Base-by-base conservation (phyloP, 2,797 vertebrate genomes). In the Denticeps clupeoides region DNA sequence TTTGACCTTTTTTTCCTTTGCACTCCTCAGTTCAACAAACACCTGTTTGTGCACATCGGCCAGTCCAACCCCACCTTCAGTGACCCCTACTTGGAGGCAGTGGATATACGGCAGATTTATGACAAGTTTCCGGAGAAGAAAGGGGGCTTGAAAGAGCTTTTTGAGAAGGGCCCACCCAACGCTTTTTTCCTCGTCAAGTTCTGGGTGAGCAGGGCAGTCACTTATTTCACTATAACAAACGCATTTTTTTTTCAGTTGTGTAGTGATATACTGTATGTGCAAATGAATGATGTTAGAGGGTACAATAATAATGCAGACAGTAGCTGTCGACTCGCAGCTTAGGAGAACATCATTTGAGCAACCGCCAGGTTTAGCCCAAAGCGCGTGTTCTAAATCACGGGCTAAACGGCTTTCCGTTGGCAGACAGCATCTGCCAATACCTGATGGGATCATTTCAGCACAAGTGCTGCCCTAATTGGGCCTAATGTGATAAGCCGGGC, bases 51-150 rank as follows among this genome's bases (percentile, higher is more conserved):
- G 47, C 90, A 97, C 67, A 93, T 97, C 1, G 88, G 87, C 62
- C 91, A 93, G 83, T 88, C 89, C 33, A 89, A 87, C 79, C 85
- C 91, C 45, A 85, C 82, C 72, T 89, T 87, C 74, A 88, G 68
- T 16, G 93, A 94, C 59, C 79, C 91, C 55, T 90, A 86, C 75
- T 83, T 96, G 69, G 93, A 97, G 78, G 88, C 89, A 0, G 91
- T 97, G 78, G 93, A 96, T 67, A 78, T 96, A 68, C 78, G 89
- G 57, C 92, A 97, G 78, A 96, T 97, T 75, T 97, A 91, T 26
- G 93, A 97, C 80, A 97, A 97, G 67, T 97, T 96, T 71, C 93
- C 93, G 0, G 93, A 97, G 73, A 92, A 91, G 66, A 93, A 94
- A 75, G 93, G 93, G 1, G 93, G 93, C 21, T 78, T 96, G 64